Conservation (phyloP, 1,140 invertebrate genomes). For the Bathynomus jamesi region DNA sequence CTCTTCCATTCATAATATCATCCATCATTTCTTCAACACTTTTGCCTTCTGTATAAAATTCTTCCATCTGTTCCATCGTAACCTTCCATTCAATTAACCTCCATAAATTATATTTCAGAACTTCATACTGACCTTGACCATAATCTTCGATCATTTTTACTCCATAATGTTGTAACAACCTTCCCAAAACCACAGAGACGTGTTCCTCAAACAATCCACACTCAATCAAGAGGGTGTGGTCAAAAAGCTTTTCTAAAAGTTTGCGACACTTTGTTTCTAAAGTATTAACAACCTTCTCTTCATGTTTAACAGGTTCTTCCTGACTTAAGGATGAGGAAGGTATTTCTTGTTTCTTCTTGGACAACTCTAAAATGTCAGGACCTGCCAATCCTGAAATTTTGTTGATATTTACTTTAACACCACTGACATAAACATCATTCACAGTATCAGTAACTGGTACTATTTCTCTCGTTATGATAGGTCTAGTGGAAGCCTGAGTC, state of each 20-base stretch:
- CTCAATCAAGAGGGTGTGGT: slow-evolving; percentile 18
- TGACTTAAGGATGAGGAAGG: slow-evolving; percentile 17
- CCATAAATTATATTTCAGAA: slow-evolving; percentile 36
- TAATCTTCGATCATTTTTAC: slow-evolving; percentile 37
- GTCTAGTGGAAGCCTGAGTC: neutral
- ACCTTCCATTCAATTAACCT: slow-evolving; percentile 37
- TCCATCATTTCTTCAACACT: slow-evolving; percentile 38
- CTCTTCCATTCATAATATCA: slow-evolving; percentile 35
- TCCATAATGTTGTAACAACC: slow-evolving; percentile 34
- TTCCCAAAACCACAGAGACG: slow-evolving; percentile 31
- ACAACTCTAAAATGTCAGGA: neutral
- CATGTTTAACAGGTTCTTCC: slow-evolving; percentile 1
- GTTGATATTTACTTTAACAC: slow-evolving; percentile 35
- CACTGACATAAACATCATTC: slow-evolving; percentile 25
- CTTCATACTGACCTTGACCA: slow-evolving; percentile 36
- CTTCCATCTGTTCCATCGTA: slow-evolving; percentile 37
- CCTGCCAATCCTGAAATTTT: slow-evolving; percentile 24
- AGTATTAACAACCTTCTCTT: slow-evolving; percentile 15
- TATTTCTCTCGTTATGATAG: slow-evolving; percentile 30
- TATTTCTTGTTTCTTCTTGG: neutral
- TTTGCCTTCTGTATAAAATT: slow-evolving; percentile 34
- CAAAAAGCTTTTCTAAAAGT: slow-evolving; percentile 29
- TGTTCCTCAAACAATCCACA: slow-evolving; percentile 33
- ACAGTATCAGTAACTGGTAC: slow-evolving; percentile 26
- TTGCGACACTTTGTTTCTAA: slow-evolving; percentile 34